These are phyloP conservation scores for Odobenus rosmarus DNA, from an alignment of 2,113 vertebrate genomes.

Conservation along the genomic window DNA sequence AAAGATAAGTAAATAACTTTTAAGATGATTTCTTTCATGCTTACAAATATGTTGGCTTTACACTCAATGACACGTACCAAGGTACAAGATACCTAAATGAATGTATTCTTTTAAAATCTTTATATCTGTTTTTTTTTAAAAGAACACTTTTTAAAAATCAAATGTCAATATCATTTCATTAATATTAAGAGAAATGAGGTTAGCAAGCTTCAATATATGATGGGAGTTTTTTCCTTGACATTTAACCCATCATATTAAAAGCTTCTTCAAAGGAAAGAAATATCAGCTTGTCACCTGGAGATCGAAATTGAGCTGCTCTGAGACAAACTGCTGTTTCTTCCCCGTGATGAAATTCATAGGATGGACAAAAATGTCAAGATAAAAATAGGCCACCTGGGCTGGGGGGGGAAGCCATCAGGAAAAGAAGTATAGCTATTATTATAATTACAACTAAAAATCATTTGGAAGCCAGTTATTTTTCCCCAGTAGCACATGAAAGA, in stretches of 20 bases:
- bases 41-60: constrained; percentile 8
- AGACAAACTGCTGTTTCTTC: constrained; percentile 89
- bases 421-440: constrained; percentile 80
- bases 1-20: background rate
- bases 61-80: constrained; percentile 45
- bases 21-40: background rate
- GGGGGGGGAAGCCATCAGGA: constrained; percentile 54
- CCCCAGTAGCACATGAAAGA: constrained; percentile 67
- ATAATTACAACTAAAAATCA: constrained; percentile 83
- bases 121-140: constrained; percentile 67
- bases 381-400: constrained; percentile 85
- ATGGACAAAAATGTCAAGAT: constrained; percentile 89
- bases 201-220: constrained; percentile 87
- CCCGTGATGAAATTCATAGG: constrained; percentile 85
- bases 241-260: constrained; percentile 90
- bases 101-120: constrained; percentile 55
- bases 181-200: constrained; percentile 90
- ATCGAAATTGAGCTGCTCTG: constrained; percentile 87
- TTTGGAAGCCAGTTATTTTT: constrained; percentile 79
- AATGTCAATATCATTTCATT: constrained; percentile 86
- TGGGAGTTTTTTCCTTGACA: constrained; percentile 86
- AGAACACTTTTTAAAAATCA: constrained; percentile 79
- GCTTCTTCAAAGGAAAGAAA: constrained; percentile 88
- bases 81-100: constrained; percentile 65
- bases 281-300: constrained; percentile 89